Evolutionary conservation across 2,888 invertebrate genomes (phyloP).

Genomic region (Drosophila meridiana): DNA sequence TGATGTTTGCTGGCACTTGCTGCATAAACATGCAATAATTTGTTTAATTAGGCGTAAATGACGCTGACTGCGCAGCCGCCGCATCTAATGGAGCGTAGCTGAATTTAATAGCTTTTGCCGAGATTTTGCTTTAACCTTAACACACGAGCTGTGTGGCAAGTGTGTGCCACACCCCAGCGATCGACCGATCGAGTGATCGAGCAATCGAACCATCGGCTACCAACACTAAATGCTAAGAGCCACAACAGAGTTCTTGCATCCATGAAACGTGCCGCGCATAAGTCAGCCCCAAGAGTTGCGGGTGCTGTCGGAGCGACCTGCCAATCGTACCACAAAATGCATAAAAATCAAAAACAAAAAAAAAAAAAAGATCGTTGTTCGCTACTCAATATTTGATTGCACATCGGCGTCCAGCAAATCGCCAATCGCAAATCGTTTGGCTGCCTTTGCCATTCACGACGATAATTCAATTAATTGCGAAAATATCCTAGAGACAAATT

Average conservation of each 20-base stretch:
- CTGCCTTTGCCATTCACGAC: slow-evolving; percentile 74
- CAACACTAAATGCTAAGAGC: slow-evolving; percentile 31
- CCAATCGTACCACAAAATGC: slow-evolving; percentile 49
- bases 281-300: slow-evolving; percentile 27
- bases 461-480: slow-evolving; percentile 82
- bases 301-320: slow-evolving; percentile 49
- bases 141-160: slow-evolving; percentile 60
- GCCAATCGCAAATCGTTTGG: slow-evolving; percentile 20
- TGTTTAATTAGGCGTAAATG: slow-evolving; percentile 81
- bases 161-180: slow-evolving; percentile 62
- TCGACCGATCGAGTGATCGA: slow-evolving; percentile 14
- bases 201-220: slow-evolving; percentile 13
- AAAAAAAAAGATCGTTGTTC: slow-evolving; percentile 23
- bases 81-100: slow-evolving; percentile 74
- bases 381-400: slow-evolving; percentile 64
- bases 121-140: slow-evolving; percentile 67
- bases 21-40: slow-evolving; percentile 74
- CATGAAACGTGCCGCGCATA: slow-evolving; percentile 62
- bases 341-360: slow-evolving; percentile 1
- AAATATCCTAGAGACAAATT: slow-evolving; percentile 81
- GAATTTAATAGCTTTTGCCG: slow-evolving; percentile 71
- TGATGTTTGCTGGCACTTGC: slow-evolving; percentile 49
- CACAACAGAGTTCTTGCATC: slow-evolving; percentile 56
- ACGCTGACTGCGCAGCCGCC: slow-evolving; percentile 56
- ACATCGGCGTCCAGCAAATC: slow-evolving; percentile 51